These are phyloP conservation scores for Amorpha juglandis DNA, from an alignment of 2,888 invertebrate species.

Conservation along the genomic window DNA sequence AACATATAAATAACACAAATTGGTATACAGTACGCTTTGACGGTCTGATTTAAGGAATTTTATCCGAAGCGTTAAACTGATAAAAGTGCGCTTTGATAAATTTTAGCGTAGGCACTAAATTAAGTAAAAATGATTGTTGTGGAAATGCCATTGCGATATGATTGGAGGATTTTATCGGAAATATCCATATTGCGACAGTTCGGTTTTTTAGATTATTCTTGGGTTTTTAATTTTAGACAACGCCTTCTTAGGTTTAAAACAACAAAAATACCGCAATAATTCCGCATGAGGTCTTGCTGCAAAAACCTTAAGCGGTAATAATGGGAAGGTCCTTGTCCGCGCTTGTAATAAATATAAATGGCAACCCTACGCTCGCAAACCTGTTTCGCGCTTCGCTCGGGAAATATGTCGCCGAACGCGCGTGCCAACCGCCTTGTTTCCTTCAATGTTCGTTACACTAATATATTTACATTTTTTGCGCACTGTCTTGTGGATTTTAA, in stretches of 20 bases:
- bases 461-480: slow-evolving; percentile 57
- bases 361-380: slow-evolving; percentile 53
- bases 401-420: slow-evolving; percentile 76
- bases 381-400: slow-evolving; percentile 73
- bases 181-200: too few relatives aligned
- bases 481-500: slow-evolving; percentile 10
- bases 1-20: neutral
- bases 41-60: slow-evolving; percentile 2
- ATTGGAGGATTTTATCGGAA: neutral
- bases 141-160: neutral
- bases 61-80: neutral
- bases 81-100: slow-evolving; percentile 8
- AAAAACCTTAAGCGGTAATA: slow-evolving; percentile 25
- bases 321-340: slow-evolving; percentile 22
- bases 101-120: neutral
- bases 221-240: neutral
- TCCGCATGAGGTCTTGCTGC: slow-evolving; percentile 7
- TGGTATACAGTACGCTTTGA: slow-evolving; percentile 10
- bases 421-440: slow-evolving; percentile 68
- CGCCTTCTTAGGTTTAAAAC: neutral
- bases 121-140: too few relatives aligned
- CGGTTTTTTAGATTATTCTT: neutral
- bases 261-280: neutral
- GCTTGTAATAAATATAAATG: slow-evolving; percentile 26
- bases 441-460: slow-evolving; percentile 63